Percentiles rank a stretch among this genome's conserved stretches.
phyloP scores from a whole-genome alignment of 2,888 invertebrate species.

The Elmis aenea region DNA sequence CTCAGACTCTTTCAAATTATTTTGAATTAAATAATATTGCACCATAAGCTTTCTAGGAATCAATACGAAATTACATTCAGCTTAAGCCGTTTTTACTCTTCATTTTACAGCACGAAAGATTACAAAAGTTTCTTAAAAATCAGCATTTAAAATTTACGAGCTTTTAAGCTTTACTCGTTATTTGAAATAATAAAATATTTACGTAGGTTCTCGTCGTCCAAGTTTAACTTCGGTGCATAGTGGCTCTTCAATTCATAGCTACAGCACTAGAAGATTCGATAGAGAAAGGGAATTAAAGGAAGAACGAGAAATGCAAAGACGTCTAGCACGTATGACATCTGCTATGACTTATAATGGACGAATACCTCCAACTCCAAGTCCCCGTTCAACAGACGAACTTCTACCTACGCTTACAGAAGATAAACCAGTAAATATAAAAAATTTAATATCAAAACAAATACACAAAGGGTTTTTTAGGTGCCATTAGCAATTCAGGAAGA shows the following conservation, averaged over 20 bases:
- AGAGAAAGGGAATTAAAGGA: slow-evolving; percentile 78
- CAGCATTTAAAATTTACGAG: no score
- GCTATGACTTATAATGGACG: slow-evolving; percentile 30
- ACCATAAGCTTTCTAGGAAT: no score
- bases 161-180: no score
- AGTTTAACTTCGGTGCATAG: slow-evolving; percentile 83
- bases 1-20: no score
- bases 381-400: slow-evolving; percentile 78
- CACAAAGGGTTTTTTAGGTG: slow-evolving; percentile 33
- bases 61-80: no score
- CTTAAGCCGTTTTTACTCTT: no score
- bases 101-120: no score
- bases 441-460: slow-evolving; percentile 28
- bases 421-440: slow-evolving; percentile 58
- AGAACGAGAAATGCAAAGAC: slow-evolving; percentile 72
- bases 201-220: slow-evolving; percentile 77
- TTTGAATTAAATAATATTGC: no score
- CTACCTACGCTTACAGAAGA: slow-evolving; percentile 76
- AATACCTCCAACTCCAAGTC: slow-evolving; percentile 69
- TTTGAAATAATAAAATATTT: background rate
- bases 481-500: slow-evolving; percentile 45
- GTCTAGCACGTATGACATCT: slow-evolving; percentile 58
- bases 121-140: no score
- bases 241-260: slow-evolving; percentile 77
- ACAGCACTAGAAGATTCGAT: slow-evolving; percentile 75